Evolutionary conservation across 2,797 vertebrate genomes (phyloP), one percentile per base, ranked within the genome.

Genomic region (Typhlichthys eigenmanni): DNA sequence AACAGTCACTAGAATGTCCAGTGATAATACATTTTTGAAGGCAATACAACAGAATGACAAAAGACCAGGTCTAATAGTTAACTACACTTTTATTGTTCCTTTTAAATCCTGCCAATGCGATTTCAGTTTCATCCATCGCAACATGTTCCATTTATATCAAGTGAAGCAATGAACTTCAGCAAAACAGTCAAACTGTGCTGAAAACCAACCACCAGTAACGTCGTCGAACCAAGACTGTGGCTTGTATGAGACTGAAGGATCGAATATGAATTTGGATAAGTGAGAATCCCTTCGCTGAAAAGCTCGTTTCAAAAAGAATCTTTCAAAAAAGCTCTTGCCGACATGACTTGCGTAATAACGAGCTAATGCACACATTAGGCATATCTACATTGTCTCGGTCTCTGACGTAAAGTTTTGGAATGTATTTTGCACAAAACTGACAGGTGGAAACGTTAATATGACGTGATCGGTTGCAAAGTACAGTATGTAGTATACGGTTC

Each of bases 321-420:
- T 32, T 19, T 60, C 14, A 59, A 46, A 86, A 90, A 89, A 92
- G 82, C 91, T 91, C 86, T 87, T 86, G 89, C 24, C 85, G 90
- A 91, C 87, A 92, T 90, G 89, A 84, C 89, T 85, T 62, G 86
- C 70, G 0, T 85, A 85, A 87, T 89, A 83, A 91, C 88, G 87
- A 85, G 88, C 91, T 92, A 91, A 91, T 85, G 88, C 85, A 92
- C 85, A 87, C 86, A 83, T 90, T 91, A 92, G 80, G 80, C 87
- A 84, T 63, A 71, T 89, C 74, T 74, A 89, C 56, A 71, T 74
- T 69, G 82, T 71, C 62, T 68, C 62, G 67, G 78, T 81, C 85
- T 92, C 90, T 76, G 88, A 92, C 89, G 71, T 85, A 84, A 86
- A 93, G 91, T 86, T 90, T 86, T 90, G 85, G 85, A 90, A 88